A percentile compares a stretch with the other conserved stretches of the same genome.
phyloP scores from a whole-genome alignment of 2,888 invertebrate species.

The Stratiomys singularior region DNA sequence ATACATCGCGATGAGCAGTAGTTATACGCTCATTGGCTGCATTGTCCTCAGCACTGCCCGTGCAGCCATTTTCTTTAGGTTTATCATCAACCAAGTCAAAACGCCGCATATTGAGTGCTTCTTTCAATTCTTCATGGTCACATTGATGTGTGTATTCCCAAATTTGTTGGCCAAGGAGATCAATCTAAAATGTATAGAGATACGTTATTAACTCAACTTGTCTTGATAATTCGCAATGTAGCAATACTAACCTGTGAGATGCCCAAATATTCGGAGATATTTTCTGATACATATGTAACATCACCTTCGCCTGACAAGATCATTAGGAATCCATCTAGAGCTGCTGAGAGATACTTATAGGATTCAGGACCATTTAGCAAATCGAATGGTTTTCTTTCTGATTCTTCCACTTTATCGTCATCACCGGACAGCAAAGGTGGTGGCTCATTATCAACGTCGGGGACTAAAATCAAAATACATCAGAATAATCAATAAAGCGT shows the following conservation, averaged over 20 bases:
- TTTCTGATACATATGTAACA: constrained; percentile 91
- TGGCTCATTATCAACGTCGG: constrained; percentile 61
- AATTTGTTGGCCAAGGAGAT: constrained; percentile 93
- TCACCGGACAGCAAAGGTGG: constrained; percentile 31
- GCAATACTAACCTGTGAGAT: constrained; percentile 83
- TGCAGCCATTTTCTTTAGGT: constrained; percentile 59
- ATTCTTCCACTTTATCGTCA: constrained; percentile 41
- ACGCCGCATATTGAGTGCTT: constrained; percentile 68
- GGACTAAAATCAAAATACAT: constrained; percentile 66
- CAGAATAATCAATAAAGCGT: too few species aligned
- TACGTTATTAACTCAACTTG: not conserved
- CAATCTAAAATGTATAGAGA: constrained; percentile 76
- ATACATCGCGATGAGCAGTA: constrained; percentile 64
- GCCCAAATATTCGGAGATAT: constrained; percentile 89
- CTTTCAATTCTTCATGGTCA: constrained; percentile 90
- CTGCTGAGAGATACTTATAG: constrained; percentile 66
- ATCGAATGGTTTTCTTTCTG: constrained; percentile 60
- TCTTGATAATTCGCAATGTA: constrained; percentile 33
- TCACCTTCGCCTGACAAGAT: constrained; percentile 90
- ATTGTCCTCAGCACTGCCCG: constrained; percentile 47
- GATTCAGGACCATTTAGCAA: constrained; percentile 62
- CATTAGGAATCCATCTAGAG: constrained; percentile 91
- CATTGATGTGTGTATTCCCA: constrained; percentile 95
- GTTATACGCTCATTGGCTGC: constrained; percentile 52
- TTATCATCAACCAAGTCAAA: constrained; percentile 56